phyloP scores from a whole-genome alignment of 2,888 invertebrate genomes.

The Geotrupes spiniger region DNA sequence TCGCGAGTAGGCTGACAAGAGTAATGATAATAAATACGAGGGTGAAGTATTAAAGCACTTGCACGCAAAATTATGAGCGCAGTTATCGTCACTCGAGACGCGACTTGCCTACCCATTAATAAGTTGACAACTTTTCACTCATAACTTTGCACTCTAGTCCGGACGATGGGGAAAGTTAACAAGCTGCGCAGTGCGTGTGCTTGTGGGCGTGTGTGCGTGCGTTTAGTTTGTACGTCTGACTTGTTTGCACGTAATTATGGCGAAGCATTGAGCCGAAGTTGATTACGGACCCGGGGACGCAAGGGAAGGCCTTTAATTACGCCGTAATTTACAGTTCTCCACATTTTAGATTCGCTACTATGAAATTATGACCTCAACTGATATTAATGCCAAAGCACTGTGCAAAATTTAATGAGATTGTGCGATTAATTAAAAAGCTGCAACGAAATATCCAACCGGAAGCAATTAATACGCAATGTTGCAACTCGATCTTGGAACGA shows the following conservation, averaged over 20 bases:
- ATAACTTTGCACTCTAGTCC: constrained; percentile 31
- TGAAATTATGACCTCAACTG: constrained; percentile 24
- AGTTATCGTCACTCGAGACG: constrained; percentile 21
- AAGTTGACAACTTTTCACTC: constrained; percentile 31
- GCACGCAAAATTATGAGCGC: constrained; percentile 15
- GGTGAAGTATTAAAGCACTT: background rate
- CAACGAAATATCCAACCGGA: no score
- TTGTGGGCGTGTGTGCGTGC: constrained; percentile 31
- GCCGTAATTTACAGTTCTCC: constrained; percentile 42
- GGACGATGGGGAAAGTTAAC: constrained; percentile 21
- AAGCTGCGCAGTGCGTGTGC: background rate
- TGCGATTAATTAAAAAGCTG: no score
- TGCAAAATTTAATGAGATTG: background rate
- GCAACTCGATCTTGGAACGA: no score
- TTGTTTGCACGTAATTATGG: constrained; percentile 47
- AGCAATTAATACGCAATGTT: no score
- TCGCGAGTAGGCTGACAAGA: background rate
- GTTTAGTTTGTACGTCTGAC: constrained; percentile 37
- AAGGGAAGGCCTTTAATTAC: constrained; percentile 41
- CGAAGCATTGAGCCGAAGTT: constrained; percentile 43
- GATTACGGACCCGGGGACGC: constrained; percentile 31
- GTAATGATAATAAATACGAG: constrained; percentile 5
- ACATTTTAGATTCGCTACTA: constrained; percentile 37
- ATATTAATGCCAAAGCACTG: background rate
- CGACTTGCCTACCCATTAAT: constrained; percentile 12